Evolutionary conservation across 2,888 invertebrate species (phyloP).

Genomic region (Oeneis ivallda): DNA sequence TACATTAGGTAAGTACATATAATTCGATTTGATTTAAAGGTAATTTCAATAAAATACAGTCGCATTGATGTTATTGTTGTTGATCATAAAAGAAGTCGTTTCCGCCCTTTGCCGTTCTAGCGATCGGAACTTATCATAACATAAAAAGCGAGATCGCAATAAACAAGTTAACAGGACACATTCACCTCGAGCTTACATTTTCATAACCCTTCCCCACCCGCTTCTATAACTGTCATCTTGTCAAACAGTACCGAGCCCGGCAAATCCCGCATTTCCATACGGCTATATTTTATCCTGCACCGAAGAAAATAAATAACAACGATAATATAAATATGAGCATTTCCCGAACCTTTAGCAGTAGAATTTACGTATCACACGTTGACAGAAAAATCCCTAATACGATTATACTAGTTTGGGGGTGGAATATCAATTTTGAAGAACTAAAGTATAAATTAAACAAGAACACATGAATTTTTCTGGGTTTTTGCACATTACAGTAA

Average conservation of each 20-base stretch:
- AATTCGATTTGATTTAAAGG: neutral
- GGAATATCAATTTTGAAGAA: slow-evolving; percentile 51
- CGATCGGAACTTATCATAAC: slow-evolving; percentile 46
- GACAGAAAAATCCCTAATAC: slow-evolving; percentile 69
- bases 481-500: no score
- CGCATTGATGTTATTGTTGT: slow-evolving; percentile 7
- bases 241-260: slow-evolving; percentile 72
- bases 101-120: slow-evolving; percentile 29
- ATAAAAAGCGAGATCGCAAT: slow-evolving; percentile 57
- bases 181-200: slow-evolving; percentile 44
- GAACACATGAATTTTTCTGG: neutral
- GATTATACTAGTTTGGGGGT: slow-evolving; percentile 59
- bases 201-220: slow-evolving; percentile 49
- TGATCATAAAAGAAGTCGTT: slow-evolving; percentile 29
- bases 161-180: slow-evolving; percentile 64
- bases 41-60: neutral
- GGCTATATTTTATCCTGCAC: slow-evolving; percentile 75
- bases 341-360: slow-evolving; percentile 67
- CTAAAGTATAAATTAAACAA: neutral
- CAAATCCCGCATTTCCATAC: slow-evolving; percentile 78
- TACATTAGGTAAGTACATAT: neutral
- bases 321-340: slow-evolving; percentile 75
- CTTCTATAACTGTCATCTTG: slow-evolving; percentile 77
- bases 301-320: slow-evolving; percentile 78
- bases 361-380: slow-evolving; percentile 79